Conservation (phyloP, 2,797 vertebrate genomes). For the Catharus ustulatus region DNA sequence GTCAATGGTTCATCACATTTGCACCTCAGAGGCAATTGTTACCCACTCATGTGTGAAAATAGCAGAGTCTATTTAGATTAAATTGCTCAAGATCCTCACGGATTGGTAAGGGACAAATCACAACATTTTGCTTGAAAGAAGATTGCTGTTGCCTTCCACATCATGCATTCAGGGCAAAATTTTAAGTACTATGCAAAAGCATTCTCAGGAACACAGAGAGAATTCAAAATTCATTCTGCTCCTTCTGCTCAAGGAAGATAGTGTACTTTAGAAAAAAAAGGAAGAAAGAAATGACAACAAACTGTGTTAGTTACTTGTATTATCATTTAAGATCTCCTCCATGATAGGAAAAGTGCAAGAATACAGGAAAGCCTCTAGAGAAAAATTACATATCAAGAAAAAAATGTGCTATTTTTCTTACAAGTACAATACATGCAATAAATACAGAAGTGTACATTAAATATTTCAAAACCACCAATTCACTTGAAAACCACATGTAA, state of each 20-base stretch:
- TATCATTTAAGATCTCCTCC: neutral
- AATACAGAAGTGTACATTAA: neutral
- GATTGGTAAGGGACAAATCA: slow-evolving; percentile 66
- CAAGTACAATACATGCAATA: neutral
- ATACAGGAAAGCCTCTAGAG: neutral
- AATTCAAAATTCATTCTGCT: slow-evolving; percentile 14
- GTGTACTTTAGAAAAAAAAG: neutral
- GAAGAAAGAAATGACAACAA: neutral
- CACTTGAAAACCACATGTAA: neutral
- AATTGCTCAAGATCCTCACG: slow-evolving; percentile 65
- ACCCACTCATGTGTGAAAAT: slow-evolving; percentile 71
- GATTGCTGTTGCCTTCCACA: slow-evolving; percentile 18
- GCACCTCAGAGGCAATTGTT: slow-evolving; percentile 72
- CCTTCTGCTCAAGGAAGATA: neutral
- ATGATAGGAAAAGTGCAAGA: neutral
- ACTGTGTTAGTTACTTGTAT: neutral
- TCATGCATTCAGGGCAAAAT: slow-evolving; percentile 3
- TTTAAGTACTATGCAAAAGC: neutral
- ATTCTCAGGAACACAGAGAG: neutral
- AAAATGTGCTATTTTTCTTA: neutral
- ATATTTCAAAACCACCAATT: neutral
- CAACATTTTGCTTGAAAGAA: slow-evolving; percentile 65
- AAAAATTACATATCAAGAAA: neutral
- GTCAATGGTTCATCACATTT: slow-evolving; percentile 74
- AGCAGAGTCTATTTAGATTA: slow-evolving; percentile 71